Conservation (phyloP, 1,140 invertebrate species). For the Acromyrmex charruanus region DNA sequence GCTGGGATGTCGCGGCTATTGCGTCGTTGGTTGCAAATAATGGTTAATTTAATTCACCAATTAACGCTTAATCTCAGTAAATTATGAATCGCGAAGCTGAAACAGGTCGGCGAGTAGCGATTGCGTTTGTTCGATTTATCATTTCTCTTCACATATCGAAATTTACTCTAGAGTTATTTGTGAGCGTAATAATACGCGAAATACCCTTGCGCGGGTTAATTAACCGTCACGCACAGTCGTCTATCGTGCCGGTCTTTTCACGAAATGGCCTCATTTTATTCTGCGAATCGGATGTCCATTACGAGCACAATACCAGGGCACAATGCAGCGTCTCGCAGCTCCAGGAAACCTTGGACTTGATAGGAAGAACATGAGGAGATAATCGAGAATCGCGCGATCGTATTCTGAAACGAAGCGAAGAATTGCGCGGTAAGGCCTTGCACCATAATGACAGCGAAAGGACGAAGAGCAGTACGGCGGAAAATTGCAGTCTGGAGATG, state of each 20-base stretch:
- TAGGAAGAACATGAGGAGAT: conserved; percentile 55
- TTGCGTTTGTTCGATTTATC: conserved; percentile 25
- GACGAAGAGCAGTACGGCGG: neutral
- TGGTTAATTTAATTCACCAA: neutral
- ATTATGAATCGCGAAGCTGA: neutral
- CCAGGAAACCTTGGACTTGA: conserved; percentile 12
- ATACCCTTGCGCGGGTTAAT: conserved; percentile 42
- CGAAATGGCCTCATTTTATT: conserved; percentile 20
- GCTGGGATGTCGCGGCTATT: neutral
- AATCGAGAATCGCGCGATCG: conserved; percentile 32
- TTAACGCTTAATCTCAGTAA: neutral
- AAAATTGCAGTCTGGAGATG: conserved; percentile 60
- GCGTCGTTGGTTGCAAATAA: conserved; percentile 3
- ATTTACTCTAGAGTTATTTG: neutral
- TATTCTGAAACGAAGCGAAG: conserved; percentile 50
- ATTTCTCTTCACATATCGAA: neutral
- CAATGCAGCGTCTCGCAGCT: conserved; percentile 38
- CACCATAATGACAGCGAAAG: neutral
- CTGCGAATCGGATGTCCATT: conserved; percentile 54
- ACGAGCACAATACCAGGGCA: conserved; percentile 42
- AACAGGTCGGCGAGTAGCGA: neutral
- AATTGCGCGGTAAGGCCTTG: conserved; percentile 15
- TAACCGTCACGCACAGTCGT: conserved; percentile 55
- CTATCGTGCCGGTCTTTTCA: conserved; percentile 42
- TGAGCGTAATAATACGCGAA: conserved; percentile 19